Base-by-base conservation (phyloP, 2,888 invertebrate genomes). In the Cephus spinipes region DNA sequence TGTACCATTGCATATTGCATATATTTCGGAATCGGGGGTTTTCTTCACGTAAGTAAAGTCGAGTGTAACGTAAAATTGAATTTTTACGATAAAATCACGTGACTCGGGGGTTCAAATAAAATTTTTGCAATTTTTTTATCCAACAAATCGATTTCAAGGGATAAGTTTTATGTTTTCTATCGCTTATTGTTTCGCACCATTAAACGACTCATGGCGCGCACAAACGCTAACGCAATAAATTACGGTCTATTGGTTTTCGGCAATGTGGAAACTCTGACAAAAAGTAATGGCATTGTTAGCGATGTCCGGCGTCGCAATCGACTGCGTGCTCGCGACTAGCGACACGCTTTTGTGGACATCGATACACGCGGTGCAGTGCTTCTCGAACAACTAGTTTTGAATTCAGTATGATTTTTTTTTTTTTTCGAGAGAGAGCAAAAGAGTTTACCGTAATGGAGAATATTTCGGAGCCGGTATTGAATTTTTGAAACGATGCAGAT, bases 11-110 rank as follows among this genome's bases (percentile, higher is more conserved):
- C 95, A 0, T 94, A 94, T 81, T 82, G 89, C 23, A 92, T 94
- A 77, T 96, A 95, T 89, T 95, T 95, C 85, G 83, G 92, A 0
- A 91, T 95, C 12, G 95, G 95, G 77, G 95, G 95, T 79, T 95
- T 95, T 84, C 90, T 95, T 79, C 95, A 95, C 87, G 95, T 95
- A 91, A 94, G 94, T 40, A 40, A 40, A 40, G 4, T 4, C 1
- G 12, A 15, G 4, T 6, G 2, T 15, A 15, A 15, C 40, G 40
- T 40, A 15, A 15, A 15, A 40, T 15, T 15, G 15, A 15, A 40
- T 15, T 15, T 40, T 15, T 0, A 15, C n/a, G 12, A 73, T 12
- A 71, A 31, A 36, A 73, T 73, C 30, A 71, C 69, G 32, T 15
- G 12, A 69, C 3, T 69, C 12, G 0, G 0, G 1, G 30, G 15